Conservation (phyloP, 2,113 vertebrate species). For the Esox niger region DNA sequence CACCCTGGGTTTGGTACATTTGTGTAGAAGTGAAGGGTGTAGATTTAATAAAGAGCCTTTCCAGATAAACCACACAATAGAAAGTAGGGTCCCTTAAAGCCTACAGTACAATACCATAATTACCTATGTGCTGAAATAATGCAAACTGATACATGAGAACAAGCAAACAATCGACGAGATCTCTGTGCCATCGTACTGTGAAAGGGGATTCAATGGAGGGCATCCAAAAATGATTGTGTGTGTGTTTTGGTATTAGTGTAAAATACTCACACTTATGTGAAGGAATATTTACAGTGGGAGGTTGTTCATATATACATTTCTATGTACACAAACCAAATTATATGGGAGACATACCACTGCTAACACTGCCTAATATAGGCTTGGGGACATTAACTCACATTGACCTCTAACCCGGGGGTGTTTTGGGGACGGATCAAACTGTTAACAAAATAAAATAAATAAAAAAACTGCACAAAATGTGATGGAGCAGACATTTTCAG, state of each 20-base stretch:
- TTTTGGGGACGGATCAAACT: not conserved
- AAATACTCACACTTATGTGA: slow-evolving; percentile 53
- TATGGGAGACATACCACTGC: slow-evolving; percentile 46
- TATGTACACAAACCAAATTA: slow-evolving; percentile 52
- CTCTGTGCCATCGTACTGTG: slow-evolving; percentile 4
- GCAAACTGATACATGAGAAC: slow-evolving; percentile 19
- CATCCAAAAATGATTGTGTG: slow-evolving; percentile 2
- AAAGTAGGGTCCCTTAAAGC: slow-evolving; percentile 3
- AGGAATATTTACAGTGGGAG: slow-evolving; percentile 60
- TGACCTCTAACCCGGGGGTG: slow-evolving; percentile 28
- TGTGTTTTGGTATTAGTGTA: slow-evolving; percentile 56
- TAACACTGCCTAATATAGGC: slow-evolving; percentile 69
- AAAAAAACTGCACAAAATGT: slow-evolving; percentile 13
- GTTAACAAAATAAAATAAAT: slow-evolving; percentile 24
- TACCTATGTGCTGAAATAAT: slow-evolving; percentile 21
- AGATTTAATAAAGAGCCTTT: slow-evolving; percentile 24
- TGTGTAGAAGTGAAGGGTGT: slow-evolving; percentile 39
- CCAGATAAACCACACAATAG: slow-evolving; percentile 31
- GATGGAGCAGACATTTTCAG: slow-evolving; percentile 45
- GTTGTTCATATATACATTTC: slow-evolving; percentile 64
- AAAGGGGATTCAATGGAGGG: slow-evolving; percentile 22
- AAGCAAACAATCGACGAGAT: slow-evolving; percentile 25
- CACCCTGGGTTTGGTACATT: slow-evolving; percentile 18
- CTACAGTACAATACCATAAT: slow-evolving; percentile 24
- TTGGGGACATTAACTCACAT: slow-evolving; percentile 25